Conservation (phyloP, 2,797 vertebrate genomes). For the Tinamus major region DNA sequence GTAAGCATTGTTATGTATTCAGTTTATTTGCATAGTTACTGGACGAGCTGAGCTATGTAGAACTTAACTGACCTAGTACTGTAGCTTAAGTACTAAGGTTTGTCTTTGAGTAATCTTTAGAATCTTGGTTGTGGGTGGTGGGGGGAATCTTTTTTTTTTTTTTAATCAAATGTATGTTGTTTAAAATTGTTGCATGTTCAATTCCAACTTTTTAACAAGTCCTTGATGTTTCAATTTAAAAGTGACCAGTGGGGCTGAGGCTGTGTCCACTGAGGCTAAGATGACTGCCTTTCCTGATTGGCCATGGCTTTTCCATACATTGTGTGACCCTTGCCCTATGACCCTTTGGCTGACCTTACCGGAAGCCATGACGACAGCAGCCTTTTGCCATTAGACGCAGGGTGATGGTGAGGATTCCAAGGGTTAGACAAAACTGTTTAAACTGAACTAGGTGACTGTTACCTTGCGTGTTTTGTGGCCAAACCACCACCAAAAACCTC, state of each 20-base stretch:
- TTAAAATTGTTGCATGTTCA: slow-evolving; percentile 90
- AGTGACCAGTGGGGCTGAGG: slow-evolving; percentile 99
- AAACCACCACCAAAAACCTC: slow-evolving; percentile 88
- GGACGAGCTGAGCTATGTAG: neutral
- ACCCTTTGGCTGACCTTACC: slow-evolving; percentile 99
- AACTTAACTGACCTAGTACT: neutral
- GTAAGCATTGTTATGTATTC: neutral
- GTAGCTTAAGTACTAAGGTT: slow-evolving; percentile 50
- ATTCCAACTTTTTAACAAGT: slow-evolving; percentile 99
- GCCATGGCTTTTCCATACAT: slow-evolving; percentile 99
- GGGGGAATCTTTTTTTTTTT: slow-evolving; percentile 64
- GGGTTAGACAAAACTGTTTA: slow-evolving; percentile 90
- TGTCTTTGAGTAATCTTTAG: neutral
- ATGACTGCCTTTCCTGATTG: slow-evolving; percentile 99
- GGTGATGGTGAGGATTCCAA: slow-evolving; percentile 99
- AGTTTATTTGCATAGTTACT: neutral
- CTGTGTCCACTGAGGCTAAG: slow-evolving; percentile 99
- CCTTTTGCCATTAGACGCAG: slow-evolving; percentile 99
- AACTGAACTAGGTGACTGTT: slow-evolving; percentile 90
- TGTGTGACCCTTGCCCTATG: slow-evolving; percentile 99
- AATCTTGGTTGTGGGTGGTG: slow-evolving; percentile 41
- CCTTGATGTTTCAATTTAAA: slow-evolving; percentile 99
- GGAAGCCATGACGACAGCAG: slow-evolving; percentile 99
- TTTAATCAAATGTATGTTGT: slow-evolving; percentile 79
- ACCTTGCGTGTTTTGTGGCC: slow-evolving; percentile 88